Evolutionary conservation across 2,113 vertebrate genomes (phyloP).

Genomic region (Pristiophorus japonicus): DNA sequence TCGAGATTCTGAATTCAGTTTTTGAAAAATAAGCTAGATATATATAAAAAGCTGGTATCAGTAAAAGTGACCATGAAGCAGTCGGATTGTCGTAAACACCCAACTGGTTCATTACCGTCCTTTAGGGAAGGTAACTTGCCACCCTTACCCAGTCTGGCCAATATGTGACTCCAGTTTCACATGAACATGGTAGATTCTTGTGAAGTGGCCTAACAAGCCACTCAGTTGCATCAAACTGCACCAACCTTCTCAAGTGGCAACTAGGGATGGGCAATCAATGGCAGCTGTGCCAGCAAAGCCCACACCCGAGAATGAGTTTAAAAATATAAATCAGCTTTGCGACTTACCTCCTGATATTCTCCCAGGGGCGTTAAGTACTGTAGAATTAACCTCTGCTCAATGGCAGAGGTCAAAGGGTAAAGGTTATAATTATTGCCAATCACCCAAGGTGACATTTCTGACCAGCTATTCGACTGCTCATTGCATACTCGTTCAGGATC

Average conservation of each 20-base stretch:
- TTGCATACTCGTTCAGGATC: conserved; percentile 81
- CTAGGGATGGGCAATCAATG: not conserved
- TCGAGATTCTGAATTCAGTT: not conserved
- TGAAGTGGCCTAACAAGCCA: not conserved
- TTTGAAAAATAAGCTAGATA: not conserved
- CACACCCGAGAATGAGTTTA: not conserved
- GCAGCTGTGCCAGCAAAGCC: not conserved
- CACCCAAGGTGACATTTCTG: conserved; percentile 97
- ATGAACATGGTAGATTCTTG: not conserved
- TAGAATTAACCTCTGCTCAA: conserved; percentile 92
- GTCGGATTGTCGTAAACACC: not conserved
- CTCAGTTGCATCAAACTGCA: not conserved
- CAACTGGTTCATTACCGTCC: not conserved
- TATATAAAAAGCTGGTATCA: not conserved
- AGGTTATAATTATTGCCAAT: conserved; percentile 95
- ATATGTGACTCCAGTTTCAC: not conserved
- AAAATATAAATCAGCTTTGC: not conserved
- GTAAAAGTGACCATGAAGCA: not conserved
- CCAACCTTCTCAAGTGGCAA: not conserved
- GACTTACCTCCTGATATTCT: conserved; percentile 93
- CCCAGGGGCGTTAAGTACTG: conserved; percentile 94
- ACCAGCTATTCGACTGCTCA: conserved; percentile 98
- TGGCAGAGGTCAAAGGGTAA: conserved; percentile 85
- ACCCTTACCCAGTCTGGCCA: not conserved
- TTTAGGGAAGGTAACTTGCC: not conserved